Conservation (phyloP, 2,113 vertebrate genomes). For the Elaphurus davidianus region DNA sequence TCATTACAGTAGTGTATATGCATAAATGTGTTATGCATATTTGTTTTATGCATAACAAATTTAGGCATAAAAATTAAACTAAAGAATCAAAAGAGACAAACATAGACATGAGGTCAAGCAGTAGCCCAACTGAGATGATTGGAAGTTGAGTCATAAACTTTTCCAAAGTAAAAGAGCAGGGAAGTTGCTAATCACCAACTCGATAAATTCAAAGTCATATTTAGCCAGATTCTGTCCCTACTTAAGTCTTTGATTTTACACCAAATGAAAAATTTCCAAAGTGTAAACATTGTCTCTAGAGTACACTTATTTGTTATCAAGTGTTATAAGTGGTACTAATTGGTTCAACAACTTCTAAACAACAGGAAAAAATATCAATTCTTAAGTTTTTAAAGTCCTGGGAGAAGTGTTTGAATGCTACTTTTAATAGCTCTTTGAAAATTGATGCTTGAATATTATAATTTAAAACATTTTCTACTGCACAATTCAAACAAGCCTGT, state of each 20-base stretch:
- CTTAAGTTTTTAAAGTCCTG: not conserved
- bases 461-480: not conserved
- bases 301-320: not conserved
- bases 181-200: not conserved
- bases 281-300: not conserved
- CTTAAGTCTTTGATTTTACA: not conserved
- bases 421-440: not conserved
- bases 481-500: not conserved
- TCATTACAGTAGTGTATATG: not conserved
- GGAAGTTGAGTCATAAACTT: not conserved
- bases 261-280: not conserved
- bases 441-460: not conserved
- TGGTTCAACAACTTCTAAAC: not conserved
- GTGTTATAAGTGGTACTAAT: not conserved
- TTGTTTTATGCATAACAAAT: not conserved
- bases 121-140: not conserved
- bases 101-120: not conserved
- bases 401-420: not conserved
- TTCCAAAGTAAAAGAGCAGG: not conserved
- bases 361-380: not conserved
- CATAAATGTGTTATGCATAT: not conserved
- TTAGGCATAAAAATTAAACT: slow-evolving; percentile 35
- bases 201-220: not conserved
- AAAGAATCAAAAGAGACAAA: slow-evolving; percentile 25
- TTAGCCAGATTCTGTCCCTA: not conserved